A percentile compares a stretch with the other conserved stretches of the same genome.
phyloP scores from a whole-genome alignment of 2,888 invertebrate species.

The Xestia xanthographa region DNA sequence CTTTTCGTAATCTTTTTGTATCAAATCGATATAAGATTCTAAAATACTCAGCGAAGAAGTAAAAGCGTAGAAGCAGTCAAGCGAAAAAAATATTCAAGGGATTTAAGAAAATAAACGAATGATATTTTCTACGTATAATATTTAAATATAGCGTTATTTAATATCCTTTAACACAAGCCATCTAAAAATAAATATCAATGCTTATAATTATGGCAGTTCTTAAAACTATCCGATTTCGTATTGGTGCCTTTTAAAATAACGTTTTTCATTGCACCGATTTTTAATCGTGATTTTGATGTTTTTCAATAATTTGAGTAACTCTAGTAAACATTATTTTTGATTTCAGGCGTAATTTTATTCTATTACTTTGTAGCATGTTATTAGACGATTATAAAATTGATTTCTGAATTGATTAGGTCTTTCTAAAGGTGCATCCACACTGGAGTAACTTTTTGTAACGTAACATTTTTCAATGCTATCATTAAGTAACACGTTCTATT shows the following conservation, averaged over 20 bases:
- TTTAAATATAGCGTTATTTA: conserved; percentile 54
- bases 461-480: neutral
- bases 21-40: conserved; percentile 65
- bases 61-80: conserved; percentile 32
- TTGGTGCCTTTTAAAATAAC: conserved; percentile 58
- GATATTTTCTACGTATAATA: conserved; percentile 40
- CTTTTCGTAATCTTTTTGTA: conserved; percentile 15
- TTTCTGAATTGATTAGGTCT: neutral
- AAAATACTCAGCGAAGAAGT: conserved; percentile 16
- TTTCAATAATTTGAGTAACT: neutral
- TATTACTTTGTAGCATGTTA: neutral
- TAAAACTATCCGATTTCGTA: conserved; percentile 56
- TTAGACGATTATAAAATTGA: neutral
- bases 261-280: conserved; percentile 45
- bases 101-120: neutral
- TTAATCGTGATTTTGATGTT: conserved; percentile 10
- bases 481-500: neutral
- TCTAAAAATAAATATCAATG: conserved; percentile 74
- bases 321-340: neutral
- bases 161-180: conserved; percentile 61
- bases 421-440: neutral
- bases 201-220: conserved; percentile 79
- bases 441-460: neutral
- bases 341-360: neutral
- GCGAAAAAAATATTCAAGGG: conserved; percentile 17